Evolutionary conservation across 2,113 vertebrate species (phyloP).

Genomic region (Elaphurus davidianus): DNA sequence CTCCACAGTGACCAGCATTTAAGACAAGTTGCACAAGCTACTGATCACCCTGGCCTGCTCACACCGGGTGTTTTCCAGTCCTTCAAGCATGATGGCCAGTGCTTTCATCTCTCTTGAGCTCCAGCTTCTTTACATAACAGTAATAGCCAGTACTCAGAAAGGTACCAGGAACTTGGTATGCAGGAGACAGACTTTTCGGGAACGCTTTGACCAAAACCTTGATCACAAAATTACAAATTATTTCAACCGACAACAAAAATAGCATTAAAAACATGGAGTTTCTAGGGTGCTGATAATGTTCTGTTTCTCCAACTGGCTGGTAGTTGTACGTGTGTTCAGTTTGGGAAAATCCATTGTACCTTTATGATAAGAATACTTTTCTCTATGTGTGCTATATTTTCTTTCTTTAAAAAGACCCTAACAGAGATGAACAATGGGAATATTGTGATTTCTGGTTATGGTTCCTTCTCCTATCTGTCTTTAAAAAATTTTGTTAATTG

Average conservation of each 20-base stretch:
- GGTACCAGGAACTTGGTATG: too few species aligned
- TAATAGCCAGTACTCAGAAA: background rate
- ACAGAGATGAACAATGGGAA: background rate
- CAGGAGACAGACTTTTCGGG: background rate
- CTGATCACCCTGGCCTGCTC: background rate
- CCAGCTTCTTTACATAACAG: background rate
- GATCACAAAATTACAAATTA: background rate
- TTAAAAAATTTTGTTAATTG: background rate
- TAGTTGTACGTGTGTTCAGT: background rate
- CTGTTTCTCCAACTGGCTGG: background rate
- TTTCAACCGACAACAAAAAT: background rate
- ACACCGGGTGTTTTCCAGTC: background rate
- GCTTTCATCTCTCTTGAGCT: background rate
- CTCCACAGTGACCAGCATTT: slow-evolving; percentile 11
- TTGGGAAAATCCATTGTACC: background rate
- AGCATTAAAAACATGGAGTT: background rate
- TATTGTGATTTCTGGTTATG: background rate
- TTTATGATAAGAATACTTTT: background rate
- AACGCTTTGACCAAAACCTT: background rate
- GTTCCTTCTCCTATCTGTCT: background rate
- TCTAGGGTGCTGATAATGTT: background rate
- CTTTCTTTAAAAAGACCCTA: background rate
- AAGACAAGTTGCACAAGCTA: background rate
- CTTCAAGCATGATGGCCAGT: background rate
- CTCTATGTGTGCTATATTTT: background rate